Conservation (phyloP, 2,113 vertebrate species). For the Bolborhynchus lineola region DNA sequence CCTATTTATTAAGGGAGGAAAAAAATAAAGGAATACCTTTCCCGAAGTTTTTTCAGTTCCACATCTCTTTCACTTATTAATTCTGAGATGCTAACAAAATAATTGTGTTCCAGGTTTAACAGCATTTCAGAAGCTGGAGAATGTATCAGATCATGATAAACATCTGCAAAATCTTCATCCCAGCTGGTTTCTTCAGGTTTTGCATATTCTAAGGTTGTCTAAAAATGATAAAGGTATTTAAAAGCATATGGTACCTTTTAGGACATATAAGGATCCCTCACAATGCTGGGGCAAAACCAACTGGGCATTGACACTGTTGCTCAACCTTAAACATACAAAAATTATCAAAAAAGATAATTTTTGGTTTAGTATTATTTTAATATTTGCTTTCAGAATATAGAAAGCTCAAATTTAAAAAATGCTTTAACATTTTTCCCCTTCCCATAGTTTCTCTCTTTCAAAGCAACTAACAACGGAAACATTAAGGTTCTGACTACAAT, state of each 20-base stretch:
- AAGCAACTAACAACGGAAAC: background rate
- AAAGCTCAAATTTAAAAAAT: background rate
- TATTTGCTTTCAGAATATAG: too few relatives aligned
- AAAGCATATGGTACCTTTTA: background rate
- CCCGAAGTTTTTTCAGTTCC: constrained; percentile 93
- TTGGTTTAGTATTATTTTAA: too few relatives aligned
- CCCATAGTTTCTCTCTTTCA: background rate
- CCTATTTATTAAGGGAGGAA: background rate
- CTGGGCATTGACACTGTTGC: background rate
- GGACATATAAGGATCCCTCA: background rate
- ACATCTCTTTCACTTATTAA: constrained; percentile 95
- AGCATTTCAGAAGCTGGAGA: constrained; percentile 95
- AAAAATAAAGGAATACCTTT: constrained; percentile 77
- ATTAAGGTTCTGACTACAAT: background rate
- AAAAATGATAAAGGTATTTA: background rate
- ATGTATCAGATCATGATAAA: constrained; percentile 97
- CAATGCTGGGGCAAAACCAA: background rate
- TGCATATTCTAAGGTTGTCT: constrained; percentile 90
- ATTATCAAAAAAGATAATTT: too few relatives aligned
- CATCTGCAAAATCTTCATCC: constrained; percentile 97
- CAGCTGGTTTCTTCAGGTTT: constrained; percentile 92
- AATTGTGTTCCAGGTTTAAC: constrained; percentile 96
- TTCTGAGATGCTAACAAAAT: constrained; percentile 97
- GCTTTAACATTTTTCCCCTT: background rate
- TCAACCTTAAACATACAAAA: background rate